phyloP scores from a whole-genome alignment of 2,888 invertebrate genomes.

The Silvanus unidentatus region DNA sequence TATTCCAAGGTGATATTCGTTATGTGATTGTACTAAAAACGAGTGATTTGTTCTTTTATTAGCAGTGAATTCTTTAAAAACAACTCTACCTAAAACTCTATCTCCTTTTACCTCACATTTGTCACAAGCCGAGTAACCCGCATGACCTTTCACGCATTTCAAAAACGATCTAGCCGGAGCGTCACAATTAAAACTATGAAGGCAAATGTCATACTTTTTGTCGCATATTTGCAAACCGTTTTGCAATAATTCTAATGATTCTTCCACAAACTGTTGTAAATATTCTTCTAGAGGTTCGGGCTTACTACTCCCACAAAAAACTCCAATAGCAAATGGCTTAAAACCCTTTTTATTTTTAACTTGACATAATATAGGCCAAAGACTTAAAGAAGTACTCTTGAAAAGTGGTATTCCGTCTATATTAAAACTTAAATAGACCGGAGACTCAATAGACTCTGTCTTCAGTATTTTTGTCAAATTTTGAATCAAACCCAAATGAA shows the following conservation, averaged over 20 bases:
- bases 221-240: neutral
- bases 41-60: slow-evolving; percentile 12
- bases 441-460: neutral
- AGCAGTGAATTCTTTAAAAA: neutral
- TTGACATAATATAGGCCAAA: slow-evolving; percentile 8
- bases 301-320: slow-evolving; percentile 6
- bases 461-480: neutral
- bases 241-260: neutral
- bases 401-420: slow-evolving; percentile 6
- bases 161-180: slow-evolving; percentile 21
- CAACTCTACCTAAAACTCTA: slow-evolving; percentile 4
- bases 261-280: neutral
- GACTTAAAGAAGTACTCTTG: neutral
- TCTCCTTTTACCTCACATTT: slow-evolving; percentile 17
- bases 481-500: neutral
- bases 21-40: slow-evolving; percentile 6
- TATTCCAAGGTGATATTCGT: neutral
- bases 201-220: slow-evolving; percentile 7
- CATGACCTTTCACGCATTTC: slow-evolving; percentile 17
- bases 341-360: neutral
- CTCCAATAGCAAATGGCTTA: slow-evolving; percentile 4
- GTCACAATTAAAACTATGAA: slow-evolving; percentile 21
- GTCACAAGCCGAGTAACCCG: slow-evolving; percentile 19
- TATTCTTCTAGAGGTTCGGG: slow-evolving; percentile 3
- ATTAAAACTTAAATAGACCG: neutral